These are phyloP conservation scores for Mya arenaria DNA, from an alignment of 1,140 invertebrate genomes.

Conservation along the genomic window DNA sequence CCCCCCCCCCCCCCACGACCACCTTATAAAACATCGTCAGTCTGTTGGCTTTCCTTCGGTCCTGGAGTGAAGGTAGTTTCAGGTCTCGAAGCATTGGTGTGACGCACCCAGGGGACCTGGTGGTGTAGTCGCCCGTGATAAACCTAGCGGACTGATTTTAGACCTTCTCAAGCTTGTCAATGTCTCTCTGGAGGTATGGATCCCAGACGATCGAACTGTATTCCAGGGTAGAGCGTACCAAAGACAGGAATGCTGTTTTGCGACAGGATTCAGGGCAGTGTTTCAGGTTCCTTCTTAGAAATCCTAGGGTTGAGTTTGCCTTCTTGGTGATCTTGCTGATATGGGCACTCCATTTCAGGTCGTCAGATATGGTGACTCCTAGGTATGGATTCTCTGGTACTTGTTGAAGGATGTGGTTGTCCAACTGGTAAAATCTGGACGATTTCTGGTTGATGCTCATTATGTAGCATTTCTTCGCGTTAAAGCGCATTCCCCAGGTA, in stretches of 20 bases:
- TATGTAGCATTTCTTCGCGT: no score
- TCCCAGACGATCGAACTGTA: neutral
- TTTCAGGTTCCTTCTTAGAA: slow-evolving; percentile 31
- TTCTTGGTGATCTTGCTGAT: slow-evolving; percentile 46
- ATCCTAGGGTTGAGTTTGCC: slow-evolving; percentile 42
- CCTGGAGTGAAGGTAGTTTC: no score
- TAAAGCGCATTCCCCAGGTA: no score
- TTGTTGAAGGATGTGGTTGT: slow-evolving; percentile 19
- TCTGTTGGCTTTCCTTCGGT: no score
- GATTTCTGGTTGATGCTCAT: no score
- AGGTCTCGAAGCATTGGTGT: no score
- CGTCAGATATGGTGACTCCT: slow-evolving; percentile 23
- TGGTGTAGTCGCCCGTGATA: neutral
- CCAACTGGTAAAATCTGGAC: no score
- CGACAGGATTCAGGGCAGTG: neutral
- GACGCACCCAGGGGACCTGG: no score
- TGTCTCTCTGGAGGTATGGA: neutral
- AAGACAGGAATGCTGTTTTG: slow-evolving; percentile 5
- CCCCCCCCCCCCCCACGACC: no score
- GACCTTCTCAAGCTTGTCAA: neutral
- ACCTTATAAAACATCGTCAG: no score
- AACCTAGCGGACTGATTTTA: neutral
- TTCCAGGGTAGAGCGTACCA: neutral
- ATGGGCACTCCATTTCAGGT: slow-evolving; percentile 40
- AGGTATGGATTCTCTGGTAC: slow-evolving; percentile 25